Base-by-base conservation (phyloP, 2,888 invertebrate species). In the Leuctra nigra region DNA sequence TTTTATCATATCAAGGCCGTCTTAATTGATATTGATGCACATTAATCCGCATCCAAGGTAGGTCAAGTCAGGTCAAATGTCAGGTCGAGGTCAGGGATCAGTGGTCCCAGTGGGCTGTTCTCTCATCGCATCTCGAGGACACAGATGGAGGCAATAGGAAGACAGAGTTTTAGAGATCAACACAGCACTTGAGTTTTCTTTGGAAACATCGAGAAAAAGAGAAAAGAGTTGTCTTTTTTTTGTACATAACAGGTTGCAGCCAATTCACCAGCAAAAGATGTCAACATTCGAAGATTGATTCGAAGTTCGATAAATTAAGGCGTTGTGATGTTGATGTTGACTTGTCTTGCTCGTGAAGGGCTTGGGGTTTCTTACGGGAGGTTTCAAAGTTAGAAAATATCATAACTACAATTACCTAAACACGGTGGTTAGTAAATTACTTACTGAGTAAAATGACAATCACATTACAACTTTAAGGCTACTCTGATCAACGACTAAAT, bases 391-490 rank as follows among this genome's bases (percentile, higher is more conserved):
- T 29, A 11, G 29, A 7, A 29, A 29, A 29, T 29, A 29, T 29
- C 6, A 7, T 6, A 29, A 7, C 29, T 29, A 29, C 29, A 29
- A 29, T 29, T 29, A 29, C 29, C 29, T 29, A 29, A 29, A 11
- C 11, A 29, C 29, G 29, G n/a, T n/a, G n/a, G n/a, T 29, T 29
- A 29, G 29, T 29, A 29, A 7, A 29, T 7, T 33, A 47, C n/a
- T 16, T 47, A 25, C n/a, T 47, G n/a, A 39, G 39, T 39, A 24
- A n/a, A 41, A 41, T 41, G 18, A 50, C 50, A 50, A 48, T 50
- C 50, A 50, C 50, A 50, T 35, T 33, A 50, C 50, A 50, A 23
- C n/a, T n/a, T 48, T 35, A 50, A 50, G 50, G 50, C 33, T 50
- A 50, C 50, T 35, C 50, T 11, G 33, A 14, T 35, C 23, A 50